Percentiles rank a stretch among this genome's conserved stretches.
phyloP scores from a whole-genome alignment of 2,113 vertebrate genomes.

The Rhynchopsitta pachyrhyncha region DNA sequence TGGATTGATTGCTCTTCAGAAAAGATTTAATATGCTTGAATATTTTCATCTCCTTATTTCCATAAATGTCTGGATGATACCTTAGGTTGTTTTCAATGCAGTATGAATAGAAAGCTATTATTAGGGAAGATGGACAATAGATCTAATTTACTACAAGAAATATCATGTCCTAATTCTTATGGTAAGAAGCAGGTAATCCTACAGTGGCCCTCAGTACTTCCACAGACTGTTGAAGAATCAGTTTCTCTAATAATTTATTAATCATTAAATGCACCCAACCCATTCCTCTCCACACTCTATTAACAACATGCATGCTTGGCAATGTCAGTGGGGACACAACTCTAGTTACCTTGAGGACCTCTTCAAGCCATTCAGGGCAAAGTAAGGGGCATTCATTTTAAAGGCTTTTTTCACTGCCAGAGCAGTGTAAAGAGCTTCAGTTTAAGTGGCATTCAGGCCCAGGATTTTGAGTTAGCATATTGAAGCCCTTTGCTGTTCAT shows the following conservation, averaged over 20 bases:
- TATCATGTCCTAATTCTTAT: background rate
- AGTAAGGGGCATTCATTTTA: background rate
- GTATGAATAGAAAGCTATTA: background rate
- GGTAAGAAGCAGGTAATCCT: background rate
- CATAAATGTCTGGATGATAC: background rate
- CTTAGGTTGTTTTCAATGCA: background rate
- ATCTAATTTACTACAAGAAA: background rate
- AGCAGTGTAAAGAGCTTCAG: background rate
- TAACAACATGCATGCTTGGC: background rate
- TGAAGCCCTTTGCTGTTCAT: background rate
- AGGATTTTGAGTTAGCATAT: background rate
- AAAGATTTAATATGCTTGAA: background rate
- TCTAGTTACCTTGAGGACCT: background rate
- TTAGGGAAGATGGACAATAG: background rate
- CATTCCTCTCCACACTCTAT: background rate
- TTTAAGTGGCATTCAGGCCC: background rate
- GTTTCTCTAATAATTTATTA: background rate
- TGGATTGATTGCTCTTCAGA: background rate
- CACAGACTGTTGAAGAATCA: too few relatives aligned
- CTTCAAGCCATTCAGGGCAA: background rate
- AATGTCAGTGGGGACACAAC: background rate
- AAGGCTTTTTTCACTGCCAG: background rate
- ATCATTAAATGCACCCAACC: background rate
- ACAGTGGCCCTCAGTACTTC: background rate
- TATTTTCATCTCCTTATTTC: background rate